Evolutionary conservation across 2,888 invertebrate genomes (phyloP), one percentile per base, ranked within the genome.

Genomic region (Xestia ashworthii): DNA sequence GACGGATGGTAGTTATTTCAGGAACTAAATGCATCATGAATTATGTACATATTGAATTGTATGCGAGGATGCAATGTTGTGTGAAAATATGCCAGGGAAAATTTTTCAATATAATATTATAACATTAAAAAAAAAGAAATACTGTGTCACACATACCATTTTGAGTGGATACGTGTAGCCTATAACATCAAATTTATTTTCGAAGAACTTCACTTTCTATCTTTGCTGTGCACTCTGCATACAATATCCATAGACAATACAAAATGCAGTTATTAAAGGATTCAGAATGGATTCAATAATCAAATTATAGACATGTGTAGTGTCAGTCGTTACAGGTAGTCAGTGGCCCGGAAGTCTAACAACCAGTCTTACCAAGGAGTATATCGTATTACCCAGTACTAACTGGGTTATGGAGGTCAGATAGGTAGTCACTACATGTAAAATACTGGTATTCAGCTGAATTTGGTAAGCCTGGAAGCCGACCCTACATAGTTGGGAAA

Each of bases 21-120:
- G 55, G 64, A 64, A 64, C 46, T 19, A 46, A 79, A 68, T 48
- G 41, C 41, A 64, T 64, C 67, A 72, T 71, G 11, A 11, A 50
- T 50, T 50, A 3, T 50, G 65, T 58, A 19, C 41, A 41, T 41
- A 74, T 25, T 46, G 19, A 32, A 65, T 53, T 68, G 19, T 71
- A 6, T 41, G 25, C 38, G 60, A 44, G 32, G n/a, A 46, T 73
- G 53, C 14, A 46, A 46, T 38, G n/a, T 6, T n/a, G 19, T 14
- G 32, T n/a, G 9, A 19, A 19, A n/a, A 53, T 19, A n/a, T 58
- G 9, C 1, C 6, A 44, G 44, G 1, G n/a, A 44, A 1, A n/a
- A 44, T n/a, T 44, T 65, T 44, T 65, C 14, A 44, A 41, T 14
- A 3, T n/a, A 3, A 32, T 2, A 32, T 32, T 64, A 14, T 44